Conservation (phyloP, 2,113 vertebrate species). For the Colinus virginianus region DNA sequence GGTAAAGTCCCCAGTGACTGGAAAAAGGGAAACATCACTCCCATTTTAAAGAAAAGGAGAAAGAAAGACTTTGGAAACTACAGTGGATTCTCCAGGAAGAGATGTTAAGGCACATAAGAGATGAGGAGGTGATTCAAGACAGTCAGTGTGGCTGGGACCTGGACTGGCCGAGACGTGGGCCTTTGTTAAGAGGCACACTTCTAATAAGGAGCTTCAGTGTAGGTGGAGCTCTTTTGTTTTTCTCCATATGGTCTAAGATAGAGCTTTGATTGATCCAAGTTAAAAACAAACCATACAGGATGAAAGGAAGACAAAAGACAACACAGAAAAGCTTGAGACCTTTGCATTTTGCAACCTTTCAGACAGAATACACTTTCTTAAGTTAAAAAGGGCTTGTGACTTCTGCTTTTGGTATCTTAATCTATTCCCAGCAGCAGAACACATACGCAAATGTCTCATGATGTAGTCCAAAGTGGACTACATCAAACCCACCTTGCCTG, state of each 20-base stretch:
- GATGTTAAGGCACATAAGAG: neutral
- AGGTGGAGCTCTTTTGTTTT: neutral
- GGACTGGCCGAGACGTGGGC: too few relatives aligned
- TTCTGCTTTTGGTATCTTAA: neutral
- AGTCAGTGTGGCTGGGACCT: neutral
- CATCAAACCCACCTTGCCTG: neutral
- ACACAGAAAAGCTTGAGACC: fast-evolving
- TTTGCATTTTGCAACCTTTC: neutral
- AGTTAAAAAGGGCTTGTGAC: neutral
- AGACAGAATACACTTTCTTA: neutral
- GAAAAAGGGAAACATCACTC: neutral
- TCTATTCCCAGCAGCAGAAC: neutral
- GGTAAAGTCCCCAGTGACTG: too few relatives aligned
- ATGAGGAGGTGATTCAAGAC: neutral
- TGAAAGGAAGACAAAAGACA: neutral
- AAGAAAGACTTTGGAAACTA: neutral
- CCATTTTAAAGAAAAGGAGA: neutral
- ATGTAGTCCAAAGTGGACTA: too few relatives aligned
- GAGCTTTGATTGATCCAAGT: neutral
- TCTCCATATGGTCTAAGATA: neutral
- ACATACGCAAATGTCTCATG: neutral
- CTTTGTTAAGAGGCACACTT: too few relatives aligned
- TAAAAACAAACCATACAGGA: neutral
- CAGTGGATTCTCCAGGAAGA: neutral
- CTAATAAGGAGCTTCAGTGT: neutral